A percentile compares a stretch with the other conserved stretches of the same genome.
Conservation (phyloP, 2,888 invertebrate species). For the Marronus borbonicus region DNA sequence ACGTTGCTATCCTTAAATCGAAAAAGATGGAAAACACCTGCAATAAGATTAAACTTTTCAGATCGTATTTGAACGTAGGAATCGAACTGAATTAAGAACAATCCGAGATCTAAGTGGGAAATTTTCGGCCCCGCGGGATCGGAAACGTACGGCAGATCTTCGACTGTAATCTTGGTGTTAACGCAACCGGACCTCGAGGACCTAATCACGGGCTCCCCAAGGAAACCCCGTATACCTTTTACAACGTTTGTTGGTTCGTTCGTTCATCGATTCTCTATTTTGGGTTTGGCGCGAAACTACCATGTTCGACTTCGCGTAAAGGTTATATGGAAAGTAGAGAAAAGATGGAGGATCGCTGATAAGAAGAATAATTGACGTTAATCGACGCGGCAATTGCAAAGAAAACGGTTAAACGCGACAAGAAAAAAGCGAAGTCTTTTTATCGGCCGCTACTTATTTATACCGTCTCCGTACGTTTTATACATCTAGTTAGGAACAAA, state of each 20-base stretch:
- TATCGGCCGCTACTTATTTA: slow-evolving; percentile 49
- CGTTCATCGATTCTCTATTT: slow-evolving; percentile 25
- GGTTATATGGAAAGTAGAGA: slow-evolving; percentile 43
- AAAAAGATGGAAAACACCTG: neutral
- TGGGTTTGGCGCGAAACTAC: slow-evolving; percentile 33
- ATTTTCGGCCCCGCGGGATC: slow-evolving; percentile 48
- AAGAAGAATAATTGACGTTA: slow-evolving; percentile 43
- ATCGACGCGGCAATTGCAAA: slow-evolving; percentile 37
- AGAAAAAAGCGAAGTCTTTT: slow-evolving; percentile 37
- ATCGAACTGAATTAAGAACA: slow-evolving; percentile 42
- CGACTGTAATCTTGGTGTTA: slow-evolving; percentile 51
- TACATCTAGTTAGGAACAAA: slow-evolving; percentile 51
- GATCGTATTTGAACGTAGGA: neutral
- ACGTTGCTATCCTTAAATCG: neutral
- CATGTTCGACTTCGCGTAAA: slow-evolving; percentile 36
- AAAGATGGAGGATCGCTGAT: slow-evolving; percentile 34
- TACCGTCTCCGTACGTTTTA: slow-evolving; percentile 51
- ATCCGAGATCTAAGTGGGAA: slow-evolving; percentile 47
- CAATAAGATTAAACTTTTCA: slow-evolving; percentile 30
- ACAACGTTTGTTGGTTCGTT: slow-evolving; percentile 45
- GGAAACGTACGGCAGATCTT: slow-evolving; percentile 47
- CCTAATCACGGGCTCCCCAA: slow-evolving; percentile 59
- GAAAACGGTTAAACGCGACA: slow-evolving; percentile 33
- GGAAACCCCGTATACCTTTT: slow-evolving; percentile 49
- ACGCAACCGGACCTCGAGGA: slow-evolving; percentile 54